Evolutionary conservation across 2,113 vertebrate species (phyloP).

Genomic region (Hypanus sabinus): DNA sequence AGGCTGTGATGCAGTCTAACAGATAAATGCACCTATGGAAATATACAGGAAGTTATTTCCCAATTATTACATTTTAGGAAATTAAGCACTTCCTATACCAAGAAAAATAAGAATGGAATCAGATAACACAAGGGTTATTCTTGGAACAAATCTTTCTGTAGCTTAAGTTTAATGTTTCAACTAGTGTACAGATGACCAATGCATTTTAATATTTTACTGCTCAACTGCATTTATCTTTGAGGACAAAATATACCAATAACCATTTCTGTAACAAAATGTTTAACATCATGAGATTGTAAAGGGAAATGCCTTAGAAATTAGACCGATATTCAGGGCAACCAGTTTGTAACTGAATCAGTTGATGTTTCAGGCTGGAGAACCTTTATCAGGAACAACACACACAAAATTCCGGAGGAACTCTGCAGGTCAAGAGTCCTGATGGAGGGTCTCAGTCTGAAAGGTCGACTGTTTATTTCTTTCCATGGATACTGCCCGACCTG

Average conservation of each 20-base stretch:
- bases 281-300: background rate
- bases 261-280: background rate
- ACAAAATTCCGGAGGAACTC: no score
- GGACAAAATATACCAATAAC: background rate
- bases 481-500: no score
- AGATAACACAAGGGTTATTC: background rate
- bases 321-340: background rate
- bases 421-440: no score
- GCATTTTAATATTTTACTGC: background rate
- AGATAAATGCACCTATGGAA: background rate
- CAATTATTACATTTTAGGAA: background rate
- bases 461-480: no score
- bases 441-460: no score
- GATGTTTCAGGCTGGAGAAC: no score
- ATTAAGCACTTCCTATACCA: conserved; percentile 8
- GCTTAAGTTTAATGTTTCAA: background rate
- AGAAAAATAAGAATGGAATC: conserved; percentile 8
- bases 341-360: no score
- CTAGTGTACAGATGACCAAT: background rate
- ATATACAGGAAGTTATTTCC: background rate
- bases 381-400: no score
- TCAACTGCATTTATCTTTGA: background rate
- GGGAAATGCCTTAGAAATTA: background rate
- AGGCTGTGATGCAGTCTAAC: background rate
- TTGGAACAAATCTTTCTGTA: background rate